Conservation (phyloP, 2,113 vertebrate species). For the Mesocricetus auratus region DNA sequence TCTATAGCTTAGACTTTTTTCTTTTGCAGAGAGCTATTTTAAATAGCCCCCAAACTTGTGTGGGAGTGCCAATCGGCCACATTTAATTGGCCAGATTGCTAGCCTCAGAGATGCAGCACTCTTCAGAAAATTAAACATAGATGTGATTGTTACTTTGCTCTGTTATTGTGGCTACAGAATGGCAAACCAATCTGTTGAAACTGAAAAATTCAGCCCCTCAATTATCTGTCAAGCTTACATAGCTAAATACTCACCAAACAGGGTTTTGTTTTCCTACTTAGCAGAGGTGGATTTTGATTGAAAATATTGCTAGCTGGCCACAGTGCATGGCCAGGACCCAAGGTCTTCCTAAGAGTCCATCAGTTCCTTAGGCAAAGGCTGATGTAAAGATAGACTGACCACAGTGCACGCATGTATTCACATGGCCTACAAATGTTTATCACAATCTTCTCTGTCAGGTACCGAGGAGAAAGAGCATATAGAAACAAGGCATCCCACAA, state of each 20-base stretch:
- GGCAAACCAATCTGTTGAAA: slow-evolving; percentile 82
- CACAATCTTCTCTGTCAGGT: background rate
- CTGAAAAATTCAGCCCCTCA: slow-evolving; percentile 75
- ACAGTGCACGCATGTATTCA: background rate
- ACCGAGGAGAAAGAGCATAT: background rate
- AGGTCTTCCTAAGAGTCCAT: slow-evolving; percentile 4
- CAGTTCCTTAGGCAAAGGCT: slow-evolving; percentile 16
- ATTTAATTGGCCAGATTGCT: slow-evolving; percentile 77
- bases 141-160: slow-evolving; percentile 76
- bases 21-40: slow-evolving; percentile 69
- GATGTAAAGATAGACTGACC: background rate
- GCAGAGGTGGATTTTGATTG: slow-evolving; percentile 58
- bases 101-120: slow-evolving; percentile 33
- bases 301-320: slow-evolving; percentile 55
- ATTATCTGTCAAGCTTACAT: slow-evolving; percentile 75
- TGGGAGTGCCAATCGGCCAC: slow-evolving; percentile 66
- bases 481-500: background rate
- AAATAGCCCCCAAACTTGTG: slow-evolving; percentile 69
- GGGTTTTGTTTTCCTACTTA: slow-evolving; percentile 43
- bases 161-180: slow-evolving; percentile 83
- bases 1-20: slow-evolving; percentile 51
- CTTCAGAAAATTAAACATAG: slow-evolving; percentile 81
- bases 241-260: slow-evolving; percentile 65
- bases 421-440: background rate
- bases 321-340: slow-evolving; percentile 21